Base-by-base conservation (phyloP, 2,888 invertebrate species). In the Pyrochroa serraticornis region DNA sequence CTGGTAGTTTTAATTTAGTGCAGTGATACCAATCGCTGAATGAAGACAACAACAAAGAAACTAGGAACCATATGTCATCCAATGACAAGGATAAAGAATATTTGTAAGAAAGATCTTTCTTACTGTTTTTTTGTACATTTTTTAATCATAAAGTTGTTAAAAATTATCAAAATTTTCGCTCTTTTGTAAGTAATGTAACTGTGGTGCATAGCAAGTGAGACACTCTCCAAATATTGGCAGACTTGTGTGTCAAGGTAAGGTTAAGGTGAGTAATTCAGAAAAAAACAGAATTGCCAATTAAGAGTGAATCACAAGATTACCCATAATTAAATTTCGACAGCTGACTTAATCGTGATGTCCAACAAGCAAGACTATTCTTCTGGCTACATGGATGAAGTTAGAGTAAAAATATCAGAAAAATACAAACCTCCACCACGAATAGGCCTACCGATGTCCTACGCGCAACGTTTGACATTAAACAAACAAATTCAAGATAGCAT, bases 361-460 rank as follows among this genome's bases (percentile, higher is more conserved):
- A 57, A 45, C 14, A 53, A 44, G 69, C 54, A 56, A 22, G 56
- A 43, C 6, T 31, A 55, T 22, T 5, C 22, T 22, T 22, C 22
- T 45, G 83, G 86, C 74, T 89, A 85, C 73, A 89, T 92, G 87
- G 93, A 93, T 80, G 90, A 89, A 67, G 88, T 94, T 69, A 89
- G 91, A 72, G 93, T 94, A 58, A 93, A 93, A 83, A 92, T 94
- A 79, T 89, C 91, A 43, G 93, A 94, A 79, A 89, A 87, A 71
- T 94, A 90, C 76, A 91, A 92, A 77, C 90, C 92, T 65, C 93
- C 93, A 14, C 87, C 88, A 52, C 86, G 83, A 75, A 83, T 88
- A 47, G 83, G 84, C 66, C 74, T 88, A 60, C 86, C 88, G 37
- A 82, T 82, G 60, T 81, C 82, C 37, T 82, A 84, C 67, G 76